phyloP scores from a whole-genome alignment of 2,113 vertebrate genomes.

The Corynorhinus townsendii region DNA sequence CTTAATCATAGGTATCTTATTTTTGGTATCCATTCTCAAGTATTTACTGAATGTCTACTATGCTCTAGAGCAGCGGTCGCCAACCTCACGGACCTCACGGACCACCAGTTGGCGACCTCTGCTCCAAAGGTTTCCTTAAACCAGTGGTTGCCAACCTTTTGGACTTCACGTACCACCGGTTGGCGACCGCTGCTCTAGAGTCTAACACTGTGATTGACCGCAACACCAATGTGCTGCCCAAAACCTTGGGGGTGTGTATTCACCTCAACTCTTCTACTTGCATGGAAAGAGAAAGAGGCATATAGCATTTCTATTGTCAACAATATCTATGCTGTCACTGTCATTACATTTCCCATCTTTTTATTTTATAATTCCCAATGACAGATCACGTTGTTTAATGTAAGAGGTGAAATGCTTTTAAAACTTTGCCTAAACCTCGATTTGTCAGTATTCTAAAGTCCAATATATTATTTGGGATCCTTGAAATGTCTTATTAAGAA shows the following conservation, averaged over 20 bases:
- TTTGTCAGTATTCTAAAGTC: background rate
- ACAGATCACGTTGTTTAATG: background rate
- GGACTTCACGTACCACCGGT: too few species aligned
- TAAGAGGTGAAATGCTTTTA: background rate
- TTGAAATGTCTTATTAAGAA: background rate
- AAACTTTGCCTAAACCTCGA: background rate
- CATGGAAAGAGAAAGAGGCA: background rate
- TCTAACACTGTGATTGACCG: background rate
- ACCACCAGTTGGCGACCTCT: background rate
- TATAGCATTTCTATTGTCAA: too few species aligned
- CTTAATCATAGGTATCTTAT: background rate
- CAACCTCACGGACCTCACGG: background rate
- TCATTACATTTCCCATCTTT: background rate
- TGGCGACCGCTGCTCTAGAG: background rate
- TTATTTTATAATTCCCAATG: background rate
- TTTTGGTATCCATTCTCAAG: background rate
- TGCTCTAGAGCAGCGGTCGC: background rate
- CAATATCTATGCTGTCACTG: background rate
- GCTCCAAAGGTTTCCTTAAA: background rate
- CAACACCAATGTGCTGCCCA: background rate
- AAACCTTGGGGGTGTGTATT: background rate
- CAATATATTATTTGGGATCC: background rate
- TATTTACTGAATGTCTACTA: background rate
- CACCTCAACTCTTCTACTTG: background rate
- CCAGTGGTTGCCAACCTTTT: background rate